Conservation (phyloP, 2,888 invertebrate species). For the Drosophila lutescens region DNA sequence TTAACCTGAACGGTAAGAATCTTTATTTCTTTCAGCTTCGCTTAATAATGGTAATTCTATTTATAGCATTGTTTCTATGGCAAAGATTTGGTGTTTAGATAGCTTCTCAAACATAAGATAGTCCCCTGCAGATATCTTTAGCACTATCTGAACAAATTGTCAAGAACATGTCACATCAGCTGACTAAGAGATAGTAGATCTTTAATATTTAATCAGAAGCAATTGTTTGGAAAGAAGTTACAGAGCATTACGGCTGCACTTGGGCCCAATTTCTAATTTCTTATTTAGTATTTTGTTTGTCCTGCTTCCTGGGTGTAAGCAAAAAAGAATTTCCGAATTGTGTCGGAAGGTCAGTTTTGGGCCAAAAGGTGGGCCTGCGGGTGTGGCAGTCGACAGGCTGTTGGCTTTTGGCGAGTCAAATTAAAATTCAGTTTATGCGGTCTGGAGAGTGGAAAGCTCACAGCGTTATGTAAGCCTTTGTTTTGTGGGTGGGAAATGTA, state of each 20-base stretch:
- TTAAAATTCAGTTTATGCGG: conserved; percentile 78
- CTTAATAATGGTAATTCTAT: not conserved
- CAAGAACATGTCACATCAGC: conserved; percentile 9
- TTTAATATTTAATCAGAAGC: not conserved
- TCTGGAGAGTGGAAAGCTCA: conserved; percentile 30
- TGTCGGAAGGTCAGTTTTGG: conserved; percentile 14
- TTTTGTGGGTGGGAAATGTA: conserved; percentile 46
- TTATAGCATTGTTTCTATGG: not conserved
- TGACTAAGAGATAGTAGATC: conserved; percentile 15
- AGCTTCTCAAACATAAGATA: not conserved
- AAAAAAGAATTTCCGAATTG: conserved; percentile 36
- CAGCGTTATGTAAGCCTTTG: conserved; percentile 66
- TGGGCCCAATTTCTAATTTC: conserved; percentile 9
- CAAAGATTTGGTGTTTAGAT: not conserved
- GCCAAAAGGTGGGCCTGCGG: conserved; percentile 6
- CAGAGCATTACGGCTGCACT: conserved; percentile 18
- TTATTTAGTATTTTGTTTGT: conserved; percentile 52
- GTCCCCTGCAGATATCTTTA: not conserved
- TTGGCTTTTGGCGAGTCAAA: conserved; percentile 53
- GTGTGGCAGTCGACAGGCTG: not conserved
- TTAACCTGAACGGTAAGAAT: too few relatives aligned
- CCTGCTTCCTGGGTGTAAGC: conserved; percentile 33
- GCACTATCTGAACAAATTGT: not conserved
- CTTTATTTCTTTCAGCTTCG: not conserved
- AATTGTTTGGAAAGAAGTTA: not conserved